phyloP scores from a whole-genome alignment of 2,797 vertebrate species.

The Phyllotis vaccarum region DNA sequence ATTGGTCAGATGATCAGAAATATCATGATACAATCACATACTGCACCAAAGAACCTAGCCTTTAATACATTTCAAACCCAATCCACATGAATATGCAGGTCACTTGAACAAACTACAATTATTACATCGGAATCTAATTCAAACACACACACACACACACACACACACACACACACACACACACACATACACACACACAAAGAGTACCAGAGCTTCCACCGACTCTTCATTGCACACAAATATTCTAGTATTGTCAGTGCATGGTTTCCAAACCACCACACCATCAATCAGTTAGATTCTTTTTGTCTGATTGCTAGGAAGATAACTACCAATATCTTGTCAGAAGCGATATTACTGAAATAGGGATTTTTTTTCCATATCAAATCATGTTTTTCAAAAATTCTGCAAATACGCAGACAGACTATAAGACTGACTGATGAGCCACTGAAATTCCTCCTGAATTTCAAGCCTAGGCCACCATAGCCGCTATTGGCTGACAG shows the following conservation, averaged over 20 bases:
- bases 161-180: neutral
- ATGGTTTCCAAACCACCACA: neutral
- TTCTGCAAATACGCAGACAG: constrained; percentile 9
- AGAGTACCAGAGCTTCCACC: neutral
- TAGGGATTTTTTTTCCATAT: neutral
- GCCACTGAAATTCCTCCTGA: neutral
- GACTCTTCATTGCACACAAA: neutral
- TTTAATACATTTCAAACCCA: neutral
- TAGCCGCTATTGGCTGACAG: neutral
- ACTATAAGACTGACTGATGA: neutral
- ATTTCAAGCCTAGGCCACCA: neutral
- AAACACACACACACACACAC: neutral
- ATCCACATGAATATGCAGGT: neutral
- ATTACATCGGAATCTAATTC: neutral
- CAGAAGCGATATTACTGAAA: neutral
- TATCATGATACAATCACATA: neutral
- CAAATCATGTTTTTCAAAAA: constrained; percentile 33
- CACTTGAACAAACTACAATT: neutral
- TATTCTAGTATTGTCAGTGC: neutral
- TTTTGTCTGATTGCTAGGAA: neutral
- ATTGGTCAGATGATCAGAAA: neutral
- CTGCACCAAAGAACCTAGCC: neutral
- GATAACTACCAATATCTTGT: neutral
- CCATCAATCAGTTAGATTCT: neutral
- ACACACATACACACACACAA: neutral